These are phyloP conservation scores for Tapirus indicus DNA, from an alignment of 2,797 vertebrate genomes.

Conservation along the genomic window DNA sequence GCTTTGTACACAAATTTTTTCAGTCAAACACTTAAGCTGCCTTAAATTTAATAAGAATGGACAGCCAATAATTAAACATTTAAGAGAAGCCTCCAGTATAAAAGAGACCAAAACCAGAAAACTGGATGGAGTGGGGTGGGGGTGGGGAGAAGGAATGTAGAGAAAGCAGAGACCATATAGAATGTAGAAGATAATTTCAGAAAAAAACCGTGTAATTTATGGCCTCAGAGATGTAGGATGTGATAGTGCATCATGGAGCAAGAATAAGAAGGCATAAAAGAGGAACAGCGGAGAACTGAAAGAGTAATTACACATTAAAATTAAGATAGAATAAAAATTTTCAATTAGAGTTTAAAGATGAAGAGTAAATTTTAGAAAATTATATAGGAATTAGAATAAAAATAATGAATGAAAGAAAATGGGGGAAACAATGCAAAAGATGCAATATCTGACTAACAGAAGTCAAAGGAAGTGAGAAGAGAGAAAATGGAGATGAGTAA, in stretches of 20 bases:
- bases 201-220: not conserved
- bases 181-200: not conserved
- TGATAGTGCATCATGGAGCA: not conserved
- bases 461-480: not conserved
- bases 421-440: not conserved
- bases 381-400: not conserved
- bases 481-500: not conserved
- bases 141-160: not conserved
- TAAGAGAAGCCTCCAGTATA: not conserved
- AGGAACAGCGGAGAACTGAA: not conserved
- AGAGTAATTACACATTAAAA: not conserved
- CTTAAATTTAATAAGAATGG: not conserved
- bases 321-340: not conserved
- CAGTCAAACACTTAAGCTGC: not conserved
- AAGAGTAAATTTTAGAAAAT: slow-evolving; percentile 20
- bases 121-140: too few relatives aligned
- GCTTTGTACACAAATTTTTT: not conserved
- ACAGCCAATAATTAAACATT: not conserved
- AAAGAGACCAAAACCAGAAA: not conserved
- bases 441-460: not conserved
- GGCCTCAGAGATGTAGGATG: not conserved
- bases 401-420: not conserved
- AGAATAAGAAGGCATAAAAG: not conserved
- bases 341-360: not conserved
- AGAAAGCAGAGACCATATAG: not conserved